A percentile compares a stretch with the other conserved stretches of the same genome.
These are phyloP conservation scores for Diachasma alloeum DNA, from an alignment of 1,140 invertebrate genomes.

Conservation along the genomic window DNA sequence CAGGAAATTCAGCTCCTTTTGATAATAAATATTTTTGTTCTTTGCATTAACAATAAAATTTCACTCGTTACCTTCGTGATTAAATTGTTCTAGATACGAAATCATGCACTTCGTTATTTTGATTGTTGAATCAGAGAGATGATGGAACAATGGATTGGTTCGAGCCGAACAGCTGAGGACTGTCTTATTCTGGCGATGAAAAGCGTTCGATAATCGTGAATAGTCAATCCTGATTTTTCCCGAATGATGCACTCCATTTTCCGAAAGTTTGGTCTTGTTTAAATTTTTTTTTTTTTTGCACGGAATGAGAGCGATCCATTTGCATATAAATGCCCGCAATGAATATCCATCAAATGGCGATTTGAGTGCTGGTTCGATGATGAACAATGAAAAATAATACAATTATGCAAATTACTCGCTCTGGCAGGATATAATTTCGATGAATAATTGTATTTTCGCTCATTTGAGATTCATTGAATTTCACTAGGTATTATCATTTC, in stretches of 20 bases:
- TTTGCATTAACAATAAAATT: too few species aligned
- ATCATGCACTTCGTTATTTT: too few species aligned
- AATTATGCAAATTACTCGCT: not conserved
- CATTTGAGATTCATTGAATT: not conserved
- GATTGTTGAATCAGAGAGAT: too few species aligned
- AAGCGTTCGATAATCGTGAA: not conserved
- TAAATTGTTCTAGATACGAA: too few species aligned
- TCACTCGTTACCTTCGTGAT: too few species aligned
- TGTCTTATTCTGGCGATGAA: too few species aligned
- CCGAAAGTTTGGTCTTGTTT: not conserved
- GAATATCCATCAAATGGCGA: not conserved
- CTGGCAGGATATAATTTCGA: not conserved
- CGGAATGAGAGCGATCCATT: not conserved
- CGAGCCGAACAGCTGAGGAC: too few species aligned
- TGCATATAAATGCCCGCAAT: not conserved
- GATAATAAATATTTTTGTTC: too few species aligned
- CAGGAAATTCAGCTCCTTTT: too few species aligned
- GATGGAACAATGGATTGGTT: too few species aligned
- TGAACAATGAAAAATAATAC: not conserved
- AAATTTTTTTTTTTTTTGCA: not conserved
- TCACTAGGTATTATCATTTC: not conserved
- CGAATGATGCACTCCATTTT: not conserved
- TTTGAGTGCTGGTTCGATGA: not conserved
- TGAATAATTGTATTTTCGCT: not conserved
- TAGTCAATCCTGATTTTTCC: not conserved